Evolutionary conservation across 2,888 invertebrate species (phyloP).

Genomic region (Eremobia ochroleuca): DNA sequence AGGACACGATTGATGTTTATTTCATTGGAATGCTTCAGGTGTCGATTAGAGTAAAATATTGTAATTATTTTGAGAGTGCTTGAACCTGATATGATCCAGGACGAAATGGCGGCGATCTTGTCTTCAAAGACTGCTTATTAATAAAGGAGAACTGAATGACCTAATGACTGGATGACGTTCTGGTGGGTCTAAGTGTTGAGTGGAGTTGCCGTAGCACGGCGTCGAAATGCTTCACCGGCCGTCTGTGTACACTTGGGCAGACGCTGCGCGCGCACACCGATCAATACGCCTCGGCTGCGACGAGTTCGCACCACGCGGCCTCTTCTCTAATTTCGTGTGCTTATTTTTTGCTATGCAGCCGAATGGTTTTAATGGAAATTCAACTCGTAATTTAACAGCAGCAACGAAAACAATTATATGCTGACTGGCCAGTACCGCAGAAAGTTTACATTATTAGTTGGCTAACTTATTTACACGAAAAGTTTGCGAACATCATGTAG

Average conservation of each 20-base stretch:
- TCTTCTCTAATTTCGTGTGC: conserved; percentile 84
- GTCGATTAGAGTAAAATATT: conserved; percentile 38
- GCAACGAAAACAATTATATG: conserved; percentile 71
- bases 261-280: conserved; percentile 89
- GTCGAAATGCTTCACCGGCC: conserved; percentile 83
- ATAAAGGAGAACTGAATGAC: conserved; percentile 73
- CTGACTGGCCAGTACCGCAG: conserved; percentile 58
- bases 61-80: conserved; percentile 35
- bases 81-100: conserved; percentile 16
- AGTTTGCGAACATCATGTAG: conserved; percentile 69
- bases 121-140: conserved; percentile 36
- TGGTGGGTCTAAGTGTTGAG: conserved; percentile 84
- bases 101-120: conserved; percentile 9
- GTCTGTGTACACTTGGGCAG: conserved; percentile 87
- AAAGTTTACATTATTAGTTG: conserved; percentile 64
- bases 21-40: conserved; percentile 57
- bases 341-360: conserved; percentile 82
- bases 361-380: conserved; percentile 77
- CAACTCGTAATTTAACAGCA: conserved; percentile 70
- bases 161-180: conserved; percentile 85
- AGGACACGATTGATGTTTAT: conserved; percentile 54
- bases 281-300: conserved; percentile 87
- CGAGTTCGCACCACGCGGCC: conserved; percentile 86
- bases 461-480: conserved; percentile 71
- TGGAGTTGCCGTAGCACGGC: conserved; percentile 83